Evolutionary conservation across 2,113 vertebrate genomes (phyloP).

Genomic region (human (Homo sapiens)): DNA sequence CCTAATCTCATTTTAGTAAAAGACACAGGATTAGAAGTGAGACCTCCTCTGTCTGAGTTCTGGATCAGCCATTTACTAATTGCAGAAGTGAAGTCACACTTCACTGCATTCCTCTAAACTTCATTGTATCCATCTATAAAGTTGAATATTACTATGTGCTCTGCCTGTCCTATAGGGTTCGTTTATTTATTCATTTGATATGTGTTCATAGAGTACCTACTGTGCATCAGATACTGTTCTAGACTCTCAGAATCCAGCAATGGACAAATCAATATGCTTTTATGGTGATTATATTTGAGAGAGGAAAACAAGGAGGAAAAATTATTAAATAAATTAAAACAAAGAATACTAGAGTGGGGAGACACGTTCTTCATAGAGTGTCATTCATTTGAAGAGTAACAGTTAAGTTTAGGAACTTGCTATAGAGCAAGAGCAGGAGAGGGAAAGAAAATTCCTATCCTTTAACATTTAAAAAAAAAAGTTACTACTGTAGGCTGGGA

Average conservation of each 20-base stretch:
- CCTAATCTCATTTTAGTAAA: background rate
- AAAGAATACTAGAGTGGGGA: background rate
- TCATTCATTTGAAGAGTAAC: background rate
- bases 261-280: background rate
- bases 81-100: background rate
- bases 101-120: background rate
- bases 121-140: background rate
- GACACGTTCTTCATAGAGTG: background rate
- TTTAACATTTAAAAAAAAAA: background rate
- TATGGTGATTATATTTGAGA: background rate
- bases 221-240: background rate
- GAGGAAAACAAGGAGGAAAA: background rate
- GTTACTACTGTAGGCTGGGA: background rate
- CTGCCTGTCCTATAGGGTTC: background rate
- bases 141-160: background rate
- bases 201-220: background rate
- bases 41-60: background rate
- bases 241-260: background rate
- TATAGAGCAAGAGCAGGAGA: background rate
- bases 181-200: background rate
- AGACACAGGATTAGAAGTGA: background rate
- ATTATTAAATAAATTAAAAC: background rate
- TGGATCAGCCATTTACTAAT: background rate
- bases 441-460: background rate
- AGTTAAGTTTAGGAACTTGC: background rate